These are phyloP conservation scores for Diarsia brunnea DNA, from an alignment of 2,888 invertebrate genomes.

Conservation along the genomic window DNA sequence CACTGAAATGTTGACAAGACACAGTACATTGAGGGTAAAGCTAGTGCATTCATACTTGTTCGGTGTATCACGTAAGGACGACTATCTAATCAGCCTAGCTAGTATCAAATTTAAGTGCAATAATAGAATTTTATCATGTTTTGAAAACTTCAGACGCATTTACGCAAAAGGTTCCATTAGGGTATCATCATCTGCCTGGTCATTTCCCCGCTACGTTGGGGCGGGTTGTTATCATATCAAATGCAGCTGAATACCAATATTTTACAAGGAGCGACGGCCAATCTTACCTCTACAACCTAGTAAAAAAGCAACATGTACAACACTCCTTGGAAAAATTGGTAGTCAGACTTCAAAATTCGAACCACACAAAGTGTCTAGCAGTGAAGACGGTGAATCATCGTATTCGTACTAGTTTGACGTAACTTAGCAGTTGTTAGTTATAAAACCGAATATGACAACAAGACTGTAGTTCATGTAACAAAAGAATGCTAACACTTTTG, in stretches of 20 bases:
- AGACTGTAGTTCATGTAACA: too few species aligned
- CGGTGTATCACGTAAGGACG: not conserved
- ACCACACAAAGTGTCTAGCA: too few species aligned
- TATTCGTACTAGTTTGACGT: too few species aligned
- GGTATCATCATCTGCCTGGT: not conserved
- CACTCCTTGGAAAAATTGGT: not conserved
- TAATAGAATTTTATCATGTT: not conserved
- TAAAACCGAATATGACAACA: too few species aligned
- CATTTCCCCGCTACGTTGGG: not conserved
- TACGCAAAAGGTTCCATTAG: not conserved
- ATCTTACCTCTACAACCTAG: not conserved
- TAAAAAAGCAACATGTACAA: not conserved
- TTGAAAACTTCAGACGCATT: not conserved
- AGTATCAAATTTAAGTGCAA: conserved; percentile 2
- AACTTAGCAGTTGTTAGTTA: too few species aligned
- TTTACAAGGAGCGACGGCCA: not conserved
- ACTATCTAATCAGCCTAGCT: conserved; percentile 13
- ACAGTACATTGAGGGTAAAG: not conserved
- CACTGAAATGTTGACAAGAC: conserved; percentile 5
- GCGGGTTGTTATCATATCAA: not conserved
- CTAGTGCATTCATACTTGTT: not conserved
- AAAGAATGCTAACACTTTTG: too few species aligned
- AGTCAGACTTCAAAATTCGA: not conserved
- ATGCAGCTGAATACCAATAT: not conserved
- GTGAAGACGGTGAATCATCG: too few species aligned